Conservation (phyloP, 37 sponge, comb jelly and placozoan genomes). For the Bolinopsis microptera region DNA sequence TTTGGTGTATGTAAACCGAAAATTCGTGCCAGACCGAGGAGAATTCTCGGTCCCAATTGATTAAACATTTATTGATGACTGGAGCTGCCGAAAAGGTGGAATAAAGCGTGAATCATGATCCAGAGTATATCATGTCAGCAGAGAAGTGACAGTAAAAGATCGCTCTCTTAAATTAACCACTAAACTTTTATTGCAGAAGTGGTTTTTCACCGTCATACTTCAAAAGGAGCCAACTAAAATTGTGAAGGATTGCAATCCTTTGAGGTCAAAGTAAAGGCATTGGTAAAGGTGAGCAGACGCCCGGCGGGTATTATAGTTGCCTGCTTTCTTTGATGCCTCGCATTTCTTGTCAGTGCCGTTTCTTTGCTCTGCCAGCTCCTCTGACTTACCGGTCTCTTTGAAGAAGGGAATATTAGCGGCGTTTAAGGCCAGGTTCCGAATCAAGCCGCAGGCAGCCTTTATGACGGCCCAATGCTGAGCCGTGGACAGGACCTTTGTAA, state of each 20-base stretch:
- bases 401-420: constrained; percentile 25
- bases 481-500: constrained; percentile 1
- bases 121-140: background rate
- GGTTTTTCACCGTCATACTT: background rate
- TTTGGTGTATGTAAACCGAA: background rate
- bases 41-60: too few species aligned
- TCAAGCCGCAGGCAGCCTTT: constrained; percentile 50
- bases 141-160: background rate
- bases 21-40: too few species aligned
- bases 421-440: constrained; percentile 30
- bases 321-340: background rate
- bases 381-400: constrained; percentile 33
- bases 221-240: background rate
- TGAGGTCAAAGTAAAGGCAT: background rate
- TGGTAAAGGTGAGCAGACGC: background rate
- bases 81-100: background rate
- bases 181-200: background rate
- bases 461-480: constrained; percentile 65
- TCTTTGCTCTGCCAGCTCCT: too few species aligned
- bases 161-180: background rate
- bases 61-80: too few species aligned
- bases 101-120: background rate
- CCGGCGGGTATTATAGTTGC: background rate
- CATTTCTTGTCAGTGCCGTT: background rate
- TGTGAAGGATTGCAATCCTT: background rate